Percentiles rank a stretch among this genome's conserved stretches.
Evolutionary conservation across 1,140 invertebrate species (phyloP).

Genomic region (Cotesia vestalis): DNA sequence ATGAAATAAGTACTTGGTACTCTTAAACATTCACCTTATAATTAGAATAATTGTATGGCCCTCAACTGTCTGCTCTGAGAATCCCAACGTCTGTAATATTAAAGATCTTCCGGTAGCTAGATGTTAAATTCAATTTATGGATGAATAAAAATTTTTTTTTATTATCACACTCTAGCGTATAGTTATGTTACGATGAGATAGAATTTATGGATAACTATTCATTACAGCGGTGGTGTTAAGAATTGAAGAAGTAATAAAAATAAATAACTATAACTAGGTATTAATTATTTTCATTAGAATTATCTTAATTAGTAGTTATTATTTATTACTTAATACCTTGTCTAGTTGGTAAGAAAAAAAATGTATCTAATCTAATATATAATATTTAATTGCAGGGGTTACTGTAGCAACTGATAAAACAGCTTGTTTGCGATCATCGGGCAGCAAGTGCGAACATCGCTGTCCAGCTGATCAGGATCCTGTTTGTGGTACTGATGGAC

Average conservation of each 20-base stretch:
- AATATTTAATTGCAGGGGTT: conserved; percentile 61
- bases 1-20: background rate
- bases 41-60: conserved; percentile 22
- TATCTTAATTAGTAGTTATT: too few relatives aligned
- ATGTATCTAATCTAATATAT: too few relatives aligned
- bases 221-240: too few relatives aligned
- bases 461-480: conserved; percentile 85
- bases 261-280: too few relatives aligned
- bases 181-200: too few relatives aligned
- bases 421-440: conserved; percentile 75
- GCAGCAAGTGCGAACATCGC: conserved; percentile 79
- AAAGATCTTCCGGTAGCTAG: background rate
- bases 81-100: background rate
- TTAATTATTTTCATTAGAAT: too few relatives aligned
- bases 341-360: too few relatives aligned
- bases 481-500: conserved; percentile 89
- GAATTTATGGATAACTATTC: too few relatives aligned
- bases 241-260: too few relatives aligned
- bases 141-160: background rate
- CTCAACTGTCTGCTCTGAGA: background rate
- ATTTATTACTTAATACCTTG: too few relatives aligned
- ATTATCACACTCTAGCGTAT: too few relatives aligned
- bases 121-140: conserved; percentile 23
- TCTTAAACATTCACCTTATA: conserved; percentile 2
- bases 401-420: conserved; percentile 69